Conservation (phyloP, 2,113 vertebrate species). For the Tautogolabrus adspersus region DNA sequence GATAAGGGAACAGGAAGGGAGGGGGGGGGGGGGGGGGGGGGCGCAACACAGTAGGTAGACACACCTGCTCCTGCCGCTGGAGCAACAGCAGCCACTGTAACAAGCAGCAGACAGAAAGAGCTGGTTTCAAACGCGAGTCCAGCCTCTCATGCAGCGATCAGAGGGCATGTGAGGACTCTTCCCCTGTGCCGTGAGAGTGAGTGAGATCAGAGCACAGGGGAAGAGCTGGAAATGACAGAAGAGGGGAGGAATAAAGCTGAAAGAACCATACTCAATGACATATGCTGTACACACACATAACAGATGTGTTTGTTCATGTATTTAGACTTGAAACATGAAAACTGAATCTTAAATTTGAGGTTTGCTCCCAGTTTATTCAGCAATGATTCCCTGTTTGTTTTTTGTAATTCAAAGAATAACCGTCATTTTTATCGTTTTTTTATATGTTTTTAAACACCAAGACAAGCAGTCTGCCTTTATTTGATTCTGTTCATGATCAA, state of each 20-base stretch:
- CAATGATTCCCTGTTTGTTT: conserved; percentile 2
- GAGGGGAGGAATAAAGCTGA: conserved; percentile 36
- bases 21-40: conserved; percentile 13
- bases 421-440: background rate
- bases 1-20: conserved; percentile 73
- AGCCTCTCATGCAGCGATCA: conserved; percentile 34
- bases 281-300: conserved; percentile 31
- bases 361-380: background rate
- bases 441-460: background rate
- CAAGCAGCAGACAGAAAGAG: conserved; percentile 24
- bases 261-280: conserved; percentile 15
- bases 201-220: conserved; percentile 29
- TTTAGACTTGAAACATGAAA: conserved; percentile 7
- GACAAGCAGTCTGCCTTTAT: background rate
- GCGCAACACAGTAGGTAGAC: conserved; percentile 57
- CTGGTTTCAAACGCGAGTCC: conserved; percentile 23
- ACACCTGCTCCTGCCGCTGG: conserved; percentile 71
- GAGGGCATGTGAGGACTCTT: conserved; percentile 68
- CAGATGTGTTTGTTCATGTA: conserved; percentile 34
- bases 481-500: background rate
- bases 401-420: background rate
- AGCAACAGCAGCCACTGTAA: conserved; percentile 62
- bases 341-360: background rate
- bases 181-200: conserved; percentile 22
- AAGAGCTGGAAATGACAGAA: conserved; percentile 25